Percentiles rank a stretch among this genome's conserved stretches.
phyloP scores from a whole-genome alignment of 2,888 invertebrate species.

The Mantis religiosa region DNA sequence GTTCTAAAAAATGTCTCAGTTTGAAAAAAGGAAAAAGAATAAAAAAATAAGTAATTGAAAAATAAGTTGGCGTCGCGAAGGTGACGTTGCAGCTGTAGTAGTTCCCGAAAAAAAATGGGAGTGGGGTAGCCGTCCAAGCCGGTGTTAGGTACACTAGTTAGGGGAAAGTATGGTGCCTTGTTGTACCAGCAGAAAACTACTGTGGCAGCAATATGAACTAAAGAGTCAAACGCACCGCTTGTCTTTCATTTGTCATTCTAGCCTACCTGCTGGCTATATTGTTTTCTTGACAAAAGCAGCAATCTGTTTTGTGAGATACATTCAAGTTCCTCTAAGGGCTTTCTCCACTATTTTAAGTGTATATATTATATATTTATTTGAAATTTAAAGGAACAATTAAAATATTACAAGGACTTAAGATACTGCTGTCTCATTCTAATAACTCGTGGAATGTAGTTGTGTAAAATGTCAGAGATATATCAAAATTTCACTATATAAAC shows the following conservation, averaged over 20 bases:
- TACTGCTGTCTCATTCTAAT: too few species aligned
- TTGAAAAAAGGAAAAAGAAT: background rate
- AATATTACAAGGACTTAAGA: too few species aligned
- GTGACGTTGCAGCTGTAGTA: background rate
- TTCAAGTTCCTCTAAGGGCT: too few species aligned
- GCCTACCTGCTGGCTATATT: background rate
- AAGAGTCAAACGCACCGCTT: background rate
- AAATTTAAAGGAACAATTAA: too few species aligned
- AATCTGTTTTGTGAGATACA: too few species aligned
- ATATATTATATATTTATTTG: too few species aligned
- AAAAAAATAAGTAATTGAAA: background rate
- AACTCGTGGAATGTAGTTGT: too few species aligned
- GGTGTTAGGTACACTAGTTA: background rate
- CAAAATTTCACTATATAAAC: too few species aligned
- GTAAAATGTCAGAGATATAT: too few species aligned
- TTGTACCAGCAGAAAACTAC: background rate
- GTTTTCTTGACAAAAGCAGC: background rate
- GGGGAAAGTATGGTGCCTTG: background rate
- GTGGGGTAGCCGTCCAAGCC: background rate
- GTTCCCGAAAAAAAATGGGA: background rate
- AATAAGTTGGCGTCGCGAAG: background rate
- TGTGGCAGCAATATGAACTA: background rate
- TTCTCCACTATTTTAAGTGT: too few species aligned
- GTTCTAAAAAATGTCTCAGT: background rate
- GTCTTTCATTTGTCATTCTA: background rate